phyloP scores from a whole-genome alignment of 2,797 vertebrate species.

The Pyrocephalus nanus region DNA sequence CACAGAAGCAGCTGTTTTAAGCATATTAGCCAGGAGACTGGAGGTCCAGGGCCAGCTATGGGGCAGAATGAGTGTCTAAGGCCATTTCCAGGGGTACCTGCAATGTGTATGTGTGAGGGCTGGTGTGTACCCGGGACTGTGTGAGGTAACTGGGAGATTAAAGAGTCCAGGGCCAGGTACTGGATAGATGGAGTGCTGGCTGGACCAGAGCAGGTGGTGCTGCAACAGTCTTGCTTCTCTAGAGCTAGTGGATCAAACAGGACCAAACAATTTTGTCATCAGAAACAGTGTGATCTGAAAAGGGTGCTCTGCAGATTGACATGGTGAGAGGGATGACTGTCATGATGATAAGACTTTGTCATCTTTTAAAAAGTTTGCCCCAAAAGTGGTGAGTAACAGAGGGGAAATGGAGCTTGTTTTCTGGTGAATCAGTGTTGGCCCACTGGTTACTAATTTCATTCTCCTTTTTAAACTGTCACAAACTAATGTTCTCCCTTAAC shows the following conservation, averaged over 20 bases:
- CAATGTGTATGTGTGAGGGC: not conserved
- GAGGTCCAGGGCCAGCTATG: not conserved
- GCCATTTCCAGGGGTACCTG: not conserved
- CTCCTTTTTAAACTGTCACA: not conserved
- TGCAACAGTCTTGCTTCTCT: not conserved
- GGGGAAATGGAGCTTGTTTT: not conserved
- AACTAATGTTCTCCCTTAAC: not conserved
- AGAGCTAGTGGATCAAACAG: not conserved
- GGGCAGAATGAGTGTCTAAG: not conserved
- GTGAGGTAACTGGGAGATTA: not conserved
- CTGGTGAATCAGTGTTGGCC: not conserved
- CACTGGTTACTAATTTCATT: not conserved
- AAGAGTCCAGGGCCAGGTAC: too few species aligned
- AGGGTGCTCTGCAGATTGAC: not conserved
- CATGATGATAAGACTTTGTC: not conserved
- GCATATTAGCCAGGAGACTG: not conserved
- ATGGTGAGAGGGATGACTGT: not conserved
- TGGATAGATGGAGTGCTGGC: not conserved
- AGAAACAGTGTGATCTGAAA: not conserved
- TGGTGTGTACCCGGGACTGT: fast-evolving
- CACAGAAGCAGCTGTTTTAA: not conserved
- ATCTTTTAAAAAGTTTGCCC: not conserved
- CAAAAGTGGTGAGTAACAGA: not conserved
- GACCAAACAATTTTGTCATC: not conserved
- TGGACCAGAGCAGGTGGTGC: too few species aligned